Evolutionary conservation across 2,888 invertebrate species (phyloP), one percentile per base, ranked within the genome.

Genomic region (Gryllus longicercus): DNA sequence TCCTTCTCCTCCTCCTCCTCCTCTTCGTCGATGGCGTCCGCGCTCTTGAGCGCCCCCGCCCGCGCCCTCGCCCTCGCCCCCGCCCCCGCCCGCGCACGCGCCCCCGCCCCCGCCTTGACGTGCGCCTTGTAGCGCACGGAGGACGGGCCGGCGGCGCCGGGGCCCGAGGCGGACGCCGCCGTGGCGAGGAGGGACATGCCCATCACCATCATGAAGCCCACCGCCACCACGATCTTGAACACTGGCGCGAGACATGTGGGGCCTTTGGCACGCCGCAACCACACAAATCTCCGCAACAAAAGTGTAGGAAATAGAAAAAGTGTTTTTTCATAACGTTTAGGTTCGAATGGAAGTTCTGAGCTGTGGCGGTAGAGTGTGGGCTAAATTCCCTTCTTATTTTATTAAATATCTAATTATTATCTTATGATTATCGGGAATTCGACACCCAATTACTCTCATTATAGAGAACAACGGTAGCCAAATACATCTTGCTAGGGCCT

Each of bases 171-270:
- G n/a, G 63, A 63, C 16, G 63, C 63, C 14, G 63, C 63, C 8
- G 63, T 63, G 63, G 63, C 14, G 16, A 63, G 14, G 16, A 63
- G 63, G 4, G 63, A 18, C 63, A 63, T 14, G 16, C 63, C 63
- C 63, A 63, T 63, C 16, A 63, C 14, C 63, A 63, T n/a, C 63
- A 63, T n/a, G 16, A 63, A n/a, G 63, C 16, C 63, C 0, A 63
- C 63, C 63, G 63, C 63, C 63, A 63, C 63, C 63, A 63, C 63
- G n/a, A 63, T n/a, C 63, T 63, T 63, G 63, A 63, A 63, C 16
- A n/a, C 63, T 63, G 63, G n/a, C 63, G 5, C 16, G 5, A 38
- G 38, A 38, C 38, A 38, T 38, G 38, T 38, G 38, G 38, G 38
- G 38, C 38, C 5, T 8, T 38, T 38, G 5, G 38, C 38, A 8